These are phyloP conservation scores for Porites lutea DNA, from an alignment of 64 coral and sea anemone species.

Conservation along the genomic window DNA sequence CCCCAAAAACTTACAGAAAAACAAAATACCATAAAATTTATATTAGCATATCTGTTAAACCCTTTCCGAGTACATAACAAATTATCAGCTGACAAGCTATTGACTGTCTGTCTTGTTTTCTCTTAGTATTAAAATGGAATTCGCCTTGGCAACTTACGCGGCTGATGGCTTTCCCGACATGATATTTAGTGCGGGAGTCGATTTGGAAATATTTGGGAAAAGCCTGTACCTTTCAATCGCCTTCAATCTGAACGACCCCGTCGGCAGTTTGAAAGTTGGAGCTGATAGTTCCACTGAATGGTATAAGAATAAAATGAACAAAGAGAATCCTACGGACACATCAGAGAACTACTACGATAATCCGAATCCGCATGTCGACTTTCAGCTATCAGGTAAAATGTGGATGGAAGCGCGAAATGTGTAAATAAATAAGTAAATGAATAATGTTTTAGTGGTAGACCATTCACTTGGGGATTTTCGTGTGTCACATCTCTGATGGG, in stretches of 20 bases:
- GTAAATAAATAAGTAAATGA: no score
- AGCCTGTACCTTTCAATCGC: conserved; percentile 61
- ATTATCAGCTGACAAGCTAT: no score
- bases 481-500: no score
- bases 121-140: conserved; percentile 82
- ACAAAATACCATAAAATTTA: no score
- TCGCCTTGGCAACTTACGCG: conserved; percentile 75
- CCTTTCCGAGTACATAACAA: no score
- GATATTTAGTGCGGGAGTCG: conserved; percentile 85
- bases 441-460: no score
- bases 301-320: conserved; percentile 93
- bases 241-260: conserved; percentile 70
- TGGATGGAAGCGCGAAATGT: not conserved
- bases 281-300: conserved; percentile 51
- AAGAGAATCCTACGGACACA: conserved; percentile 77
- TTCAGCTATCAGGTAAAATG: conserved; percentile 87
- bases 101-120: not conserved
- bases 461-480: no score
- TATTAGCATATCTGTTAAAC: no score
- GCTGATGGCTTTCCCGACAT: conserved; percentile 49
- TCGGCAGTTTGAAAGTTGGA: conserved; percentile 56
- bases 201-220: conserved; percentile 96
- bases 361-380: conserved; percentile 89
- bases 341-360: conserved; percentile 92
- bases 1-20: no score